These are phyloP conservation scores for Halcyon smyrnensis DNA, from an alignment of 2,797 vertebrate species.

Conservation along the genomic window DNA sequence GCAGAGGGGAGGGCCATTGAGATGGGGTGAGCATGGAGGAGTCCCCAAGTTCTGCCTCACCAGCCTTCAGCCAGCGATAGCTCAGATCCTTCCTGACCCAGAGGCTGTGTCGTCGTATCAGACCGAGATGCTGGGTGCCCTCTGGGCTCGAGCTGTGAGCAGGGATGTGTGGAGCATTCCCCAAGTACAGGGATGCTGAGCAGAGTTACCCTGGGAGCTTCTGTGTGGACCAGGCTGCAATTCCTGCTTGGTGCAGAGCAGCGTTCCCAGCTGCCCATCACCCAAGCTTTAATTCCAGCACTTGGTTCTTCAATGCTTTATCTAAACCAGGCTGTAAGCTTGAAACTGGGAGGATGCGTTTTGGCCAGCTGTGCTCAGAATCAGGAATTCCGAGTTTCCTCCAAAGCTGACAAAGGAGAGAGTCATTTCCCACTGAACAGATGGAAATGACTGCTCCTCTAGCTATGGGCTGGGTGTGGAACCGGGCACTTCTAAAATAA, in stretches of 20 bases:
- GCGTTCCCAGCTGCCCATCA: background rate
- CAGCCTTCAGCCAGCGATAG: background rate
- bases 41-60: background rate
- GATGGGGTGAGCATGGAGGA: background rate
- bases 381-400: slow-evolving; percentile 68
- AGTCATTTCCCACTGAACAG: slow-evolving; percentile 64
- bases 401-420: slow-evolving; percentile 61
- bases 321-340: slow-evolving; percentile 44
- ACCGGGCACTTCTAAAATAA: background rate
- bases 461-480: background rate
- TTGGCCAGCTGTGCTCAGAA: slow-evolving; percentile 16
- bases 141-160: background rate
- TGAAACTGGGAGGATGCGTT: slow-evolving; percentile 10
- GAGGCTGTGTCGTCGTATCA: background rate
- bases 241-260: slow-evolving; percentile 35
- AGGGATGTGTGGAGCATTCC: rapidly evolving
- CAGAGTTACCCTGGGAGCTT: background rate
- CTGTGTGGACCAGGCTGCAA: slow-evolving; percentile 12
- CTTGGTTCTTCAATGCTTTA: slow-evolving; percentile 5
- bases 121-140: background rate
- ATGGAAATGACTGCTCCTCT: slow-evolving; percentile 36
- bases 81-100: background rate
- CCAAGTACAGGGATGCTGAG: rapidly evolving
- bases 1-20: rapidly evolving
- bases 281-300: background rate